Percentiles rank a stretch among this genome's conserved stretches.
phyloP scores from a whole-genome alignment of 2,113 vertebrate genomes.

The Solenodon paradoxus region DNA sequence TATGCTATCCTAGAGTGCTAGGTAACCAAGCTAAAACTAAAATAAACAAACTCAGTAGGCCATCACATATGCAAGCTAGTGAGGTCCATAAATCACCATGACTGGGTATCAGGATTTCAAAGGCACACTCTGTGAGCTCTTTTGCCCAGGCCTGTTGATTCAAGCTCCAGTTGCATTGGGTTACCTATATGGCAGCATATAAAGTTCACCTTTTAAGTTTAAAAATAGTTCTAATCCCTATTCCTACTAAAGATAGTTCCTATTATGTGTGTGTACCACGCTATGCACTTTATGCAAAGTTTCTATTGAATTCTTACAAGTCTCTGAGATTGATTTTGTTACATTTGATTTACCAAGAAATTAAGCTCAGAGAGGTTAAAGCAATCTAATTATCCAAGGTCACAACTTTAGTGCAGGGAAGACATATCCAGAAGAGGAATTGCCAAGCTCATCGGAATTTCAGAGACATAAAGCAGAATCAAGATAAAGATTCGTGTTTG shows the following conservation, averaged over 20 bases:
- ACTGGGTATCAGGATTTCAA: conserved; percentile 73
- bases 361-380: not conserved
- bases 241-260: conserved; percentile 42
- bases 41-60: conserved; percentile 65
- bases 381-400: not conserved
- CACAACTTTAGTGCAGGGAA: not conserved
- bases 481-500: not conserved
- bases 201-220: conserved; percentile 69
- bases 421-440: not conserved
- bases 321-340: not conserved
- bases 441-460: not conserved
- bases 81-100: conserved; percentile 74
- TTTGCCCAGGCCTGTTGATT: conserved; percentile 69
- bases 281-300: not conserved
- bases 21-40: conserved; percentile 64
- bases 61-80: conserved; percentile 48
- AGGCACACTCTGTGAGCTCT: conserved; percentile 63
- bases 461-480: not conserved
- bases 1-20: conserved; percentile 45
- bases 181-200: conserved; percentile 67
- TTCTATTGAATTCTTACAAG: not conserved
- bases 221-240: conserved; percentile 62
- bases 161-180: conserved; percentile 61
- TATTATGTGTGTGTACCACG: not conserved
- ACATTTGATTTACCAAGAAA: not conserved